phyloP scores from a whole-genome alignment of 2,888 invertebrate species.

The Campaea margaritaria region DNA sequence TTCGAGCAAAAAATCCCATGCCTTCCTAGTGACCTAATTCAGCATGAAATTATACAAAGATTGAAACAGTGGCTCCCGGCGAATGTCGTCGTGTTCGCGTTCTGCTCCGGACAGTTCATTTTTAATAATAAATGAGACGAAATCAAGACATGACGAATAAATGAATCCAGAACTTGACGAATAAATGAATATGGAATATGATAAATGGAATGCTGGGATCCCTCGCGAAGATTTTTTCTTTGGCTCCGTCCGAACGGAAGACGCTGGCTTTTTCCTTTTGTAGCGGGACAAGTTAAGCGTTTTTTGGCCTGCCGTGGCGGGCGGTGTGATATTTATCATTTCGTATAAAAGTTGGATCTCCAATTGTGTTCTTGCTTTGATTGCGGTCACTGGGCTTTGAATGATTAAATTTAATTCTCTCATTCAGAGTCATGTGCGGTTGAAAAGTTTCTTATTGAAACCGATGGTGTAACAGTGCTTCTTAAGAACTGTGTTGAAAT shows the following conservation, averaged over 20 bases:
- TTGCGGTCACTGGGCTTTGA: constrained; percentile 59
- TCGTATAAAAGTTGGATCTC: constrained; percentile 75
- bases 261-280: constrained; percentile 84
- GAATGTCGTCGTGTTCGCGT: constrained; percentile 69
- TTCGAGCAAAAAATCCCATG: constrained; percentile 47
- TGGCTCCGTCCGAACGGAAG: constrained; percentile 84
- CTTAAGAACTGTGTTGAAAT: constrained; percentile 17
- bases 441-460: constrained; percentile 15
- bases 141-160: constrained; percentile 86
- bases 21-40: constrained; percentile 69
- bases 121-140: constrained; percentile 86
- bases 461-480: constrained; percentile 8
- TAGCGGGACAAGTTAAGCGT: constrained; percentile 84
- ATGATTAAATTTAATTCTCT: constrained; percentile 39
- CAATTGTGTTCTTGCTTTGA: constrained; percentile 73
- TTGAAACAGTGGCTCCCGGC: constrained; percentile 81
- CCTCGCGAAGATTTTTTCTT: constrained; percentile 85
- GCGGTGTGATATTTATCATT: constrained; percentile 83
- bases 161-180: constrained; percentile 86
- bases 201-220: constrained; percentile 83
- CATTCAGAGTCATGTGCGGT: constrained; percentile 24
- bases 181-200: constrained; percentile 86
- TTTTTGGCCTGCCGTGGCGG: constrained; percentile 78
- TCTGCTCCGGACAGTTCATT: constrained; percentile 85
- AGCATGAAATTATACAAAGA: constrained; percentile 81